Base-by-base conservation (phyloP, 2,888 invertebrate species). In the Acanthosepion lycidas region DNA sequence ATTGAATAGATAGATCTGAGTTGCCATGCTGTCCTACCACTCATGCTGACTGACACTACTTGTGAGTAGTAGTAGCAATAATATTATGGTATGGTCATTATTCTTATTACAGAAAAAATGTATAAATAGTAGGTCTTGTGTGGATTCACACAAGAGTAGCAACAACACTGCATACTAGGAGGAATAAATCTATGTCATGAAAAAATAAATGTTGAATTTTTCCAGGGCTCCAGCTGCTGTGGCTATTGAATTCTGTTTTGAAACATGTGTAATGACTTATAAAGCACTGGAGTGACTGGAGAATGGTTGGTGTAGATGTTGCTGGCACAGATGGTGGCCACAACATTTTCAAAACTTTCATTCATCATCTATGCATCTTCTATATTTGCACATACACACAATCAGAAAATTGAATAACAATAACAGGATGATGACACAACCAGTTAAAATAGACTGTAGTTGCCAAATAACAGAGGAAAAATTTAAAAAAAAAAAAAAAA, bases 131-230 rank as follows among this genome's bases (percentile, higher is more conserved):
- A 53, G n/a, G 93, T 93, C 49, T 28, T 93, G 93, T 51, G 51
- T 93, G 53, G n/a, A 51, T 93, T 51, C 92, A 53, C 49, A 28
- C 49, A 49, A 93, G 93, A 53, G 93, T 93, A 93, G 93, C 93
- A 93, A 93, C 93, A 93, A 93, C 93, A 93, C 93, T 93, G 93
- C 93, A 93, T 93, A 51, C 93, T 93, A 93, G 49, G n/a, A 53
- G 93, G 93, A 93, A 53, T 93, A 28, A 93, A 93, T 93, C 93
- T 93, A 78, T 78, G 78, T 93, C 53, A 53, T 93, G 93, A 93
- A 93, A 93, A 93, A 93, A 93, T 93, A 93, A 93, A 93, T 93
- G 53, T n/a, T 93, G 93, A 93, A 93, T 93, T 53, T 93, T 93
- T 93, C 93, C 93, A 53, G 93, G 28, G 51, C 93, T 53, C 53